A percentile compares a stretch with the other conserved stretches of the same genome.
These are phyloP conservation scores for Muntiacus muntjak DNA, from an alignment of 2,113 vertebrate genomes.

Conservation along the genomic window DNA sequence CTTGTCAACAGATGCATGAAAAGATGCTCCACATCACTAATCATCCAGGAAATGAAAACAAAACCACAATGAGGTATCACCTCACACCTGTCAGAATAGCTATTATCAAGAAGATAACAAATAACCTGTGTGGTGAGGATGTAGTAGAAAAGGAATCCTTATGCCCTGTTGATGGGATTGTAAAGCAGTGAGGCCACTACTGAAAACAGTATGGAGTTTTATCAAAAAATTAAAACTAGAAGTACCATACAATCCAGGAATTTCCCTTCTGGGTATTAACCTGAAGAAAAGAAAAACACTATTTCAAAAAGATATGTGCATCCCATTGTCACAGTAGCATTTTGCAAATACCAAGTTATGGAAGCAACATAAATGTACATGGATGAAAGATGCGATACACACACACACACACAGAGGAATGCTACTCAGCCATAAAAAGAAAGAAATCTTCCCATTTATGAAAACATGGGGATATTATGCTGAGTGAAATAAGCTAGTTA, in stretches of 20 bases:
- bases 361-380: not conserved
- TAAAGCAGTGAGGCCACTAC: not conserved
- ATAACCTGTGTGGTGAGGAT: not conserved
- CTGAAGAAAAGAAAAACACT: not conserved
- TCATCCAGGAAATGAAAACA: not conserved
- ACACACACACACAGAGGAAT: not conserved
- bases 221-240: not conserved
- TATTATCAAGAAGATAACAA: not conserved
- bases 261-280: not conserved
- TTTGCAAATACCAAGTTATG: not conserved
- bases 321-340: not conserved
- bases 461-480: not conserved
- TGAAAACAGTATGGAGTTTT: not conserved
- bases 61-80: not conserved
- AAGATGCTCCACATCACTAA: not conserved
- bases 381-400: not conserved
- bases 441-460: not conserved
- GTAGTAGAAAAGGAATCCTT: not conserved
- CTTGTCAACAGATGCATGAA: not conserved
- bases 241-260: not conserved
- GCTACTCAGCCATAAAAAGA: not conserved
- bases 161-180: not conserved
- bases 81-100: not conserved
- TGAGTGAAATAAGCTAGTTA: not conserved
- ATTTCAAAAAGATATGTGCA: not conserved